A percentile compares a stretch with the other conserved stretches of the same genome.
Evolutionary conservation across 2,888 invertebrate species (phyloP).

Genomic region (Nomada hirtipes): DNA sequence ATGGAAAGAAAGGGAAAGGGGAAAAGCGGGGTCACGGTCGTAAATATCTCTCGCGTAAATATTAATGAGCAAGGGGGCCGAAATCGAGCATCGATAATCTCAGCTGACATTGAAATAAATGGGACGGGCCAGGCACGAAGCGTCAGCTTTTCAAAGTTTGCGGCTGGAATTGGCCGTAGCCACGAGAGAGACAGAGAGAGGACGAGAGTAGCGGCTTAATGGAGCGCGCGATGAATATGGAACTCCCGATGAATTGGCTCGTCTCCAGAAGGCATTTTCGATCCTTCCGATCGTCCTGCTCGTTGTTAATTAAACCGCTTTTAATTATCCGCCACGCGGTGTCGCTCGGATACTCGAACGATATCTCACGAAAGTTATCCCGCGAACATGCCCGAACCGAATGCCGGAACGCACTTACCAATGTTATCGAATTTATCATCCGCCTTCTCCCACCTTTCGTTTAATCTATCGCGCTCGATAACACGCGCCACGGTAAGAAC

Average conservation of each 20-base stretch:
- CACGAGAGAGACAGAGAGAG: conserved; percentile 18
- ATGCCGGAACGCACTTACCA: not conserved
- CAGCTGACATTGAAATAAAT: conserved; percentile 56
- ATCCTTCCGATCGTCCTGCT: conserved; percentile 48
- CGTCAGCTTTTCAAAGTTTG: conserved; percentile 61
- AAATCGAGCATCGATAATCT: conserved; percentile 56
- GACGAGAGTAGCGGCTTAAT: conserved; percentile 55
- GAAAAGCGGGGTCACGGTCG: not conserved
- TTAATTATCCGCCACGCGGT: conserved; percentile 48
- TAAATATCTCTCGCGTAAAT: conserved; percentile 39
- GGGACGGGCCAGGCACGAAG: conserved; percentile 28
- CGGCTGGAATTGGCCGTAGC: conserved; percentile 57
- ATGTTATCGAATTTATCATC: conserved; percentile 16
- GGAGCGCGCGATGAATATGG: conserved; percentile 65
- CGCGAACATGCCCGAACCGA: not conserved
- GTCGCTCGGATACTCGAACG: not conserved
- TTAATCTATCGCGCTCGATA: conserved; percentile 3
- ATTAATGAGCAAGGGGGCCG: conserved; percentile 31
- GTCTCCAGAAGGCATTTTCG: conserved; percentile 59
- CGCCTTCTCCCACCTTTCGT: not conserved
- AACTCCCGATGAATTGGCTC: conserved; percentile 64
- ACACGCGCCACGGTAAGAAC: not conserved
- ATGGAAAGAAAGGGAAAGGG: not conserved
- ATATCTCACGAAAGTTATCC: not conserved
- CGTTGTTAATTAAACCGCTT: conserved; percentile 59